phyloP scores from a whole-genome alignment of 2,113 vertebrate species.

The Jacana jacana region DNA sequence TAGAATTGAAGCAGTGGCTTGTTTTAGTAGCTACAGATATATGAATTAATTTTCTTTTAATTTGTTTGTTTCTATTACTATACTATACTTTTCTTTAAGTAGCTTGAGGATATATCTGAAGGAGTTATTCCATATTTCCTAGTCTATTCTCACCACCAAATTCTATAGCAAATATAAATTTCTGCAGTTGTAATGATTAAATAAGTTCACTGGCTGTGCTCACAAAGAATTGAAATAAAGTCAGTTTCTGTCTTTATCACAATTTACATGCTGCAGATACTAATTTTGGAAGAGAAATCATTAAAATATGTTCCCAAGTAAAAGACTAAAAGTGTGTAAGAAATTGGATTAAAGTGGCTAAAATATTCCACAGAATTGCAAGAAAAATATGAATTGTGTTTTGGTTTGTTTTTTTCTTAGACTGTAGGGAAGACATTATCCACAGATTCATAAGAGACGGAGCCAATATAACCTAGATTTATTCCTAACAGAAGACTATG shows the following conservation, averaged over 20 bases:
- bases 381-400: neutral
- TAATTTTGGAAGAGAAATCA: conserved; percentile 13
- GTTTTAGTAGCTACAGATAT: neutral
- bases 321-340: neutral
- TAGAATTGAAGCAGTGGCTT: neutral
- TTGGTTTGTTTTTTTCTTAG: conserved; percentile 31
- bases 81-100: neutral
- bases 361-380: neutral
- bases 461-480: conserved; percentile 42
- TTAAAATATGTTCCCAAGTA: neutral
- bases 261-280: neutral
- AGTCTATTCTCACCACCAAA: neutral
- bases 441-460: conserved; percentile 20
- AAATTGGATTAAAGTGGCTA: neutral
- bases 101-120: neutral
- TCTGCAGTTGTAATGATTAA: neutral
- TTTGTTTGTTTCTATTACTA: conserved; percentile 21
- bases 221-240: neutral
- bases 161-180: neutral
- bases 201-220: neutral
- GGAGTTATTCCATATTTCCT: neutral
- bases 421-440: conserved; percentile 30
- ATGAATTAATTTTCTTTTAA: conserved; percentile 10
- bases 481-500: conserved; percentile 30
- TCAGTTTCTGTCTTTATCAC: neutral